Conservation (phyloP, 2,888 invertebrate species). For the Agapetus fuscipes region DNA sequence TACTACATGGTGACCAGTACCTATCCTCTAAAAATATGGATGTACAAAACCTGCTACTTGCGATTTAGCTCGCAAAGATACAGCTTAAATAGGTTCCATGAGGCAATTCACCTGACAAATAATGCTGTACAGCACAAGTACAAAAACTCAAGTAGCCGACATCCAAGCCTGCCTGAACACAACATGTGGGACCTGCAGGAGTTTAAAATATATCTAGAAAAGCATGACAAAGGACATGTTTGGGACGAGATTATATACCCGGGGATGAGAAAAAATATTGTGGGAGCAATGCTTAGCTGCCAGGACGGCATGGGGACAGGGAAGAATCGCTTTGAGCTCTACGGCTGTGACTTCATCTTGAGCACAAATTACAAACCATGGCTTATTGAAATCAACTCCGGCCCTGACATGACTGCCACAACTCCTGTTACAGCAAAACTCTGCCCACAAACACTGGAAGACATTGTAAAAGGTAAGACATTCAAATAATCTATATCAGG, state of each 20-base stretch:
- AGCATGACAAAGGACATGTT: constrained; percentile 47
- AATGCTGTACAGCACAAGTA: constrained; percentile 79
- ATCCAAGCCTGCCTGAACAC: constrained; percentile 56
- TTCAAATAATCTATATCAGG: background rate
- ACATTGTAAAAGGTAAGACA: constrained; percentile 70
- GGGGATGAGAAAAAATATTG: constrained; percentile 74
- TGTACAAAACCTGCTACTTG: constrained; percentile 76
- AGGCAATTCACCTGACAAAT: constrained; percentile 80
- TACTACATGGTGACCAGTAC: constrained; percentile 79
- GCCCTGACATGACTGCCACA: constrained; percentile 72
- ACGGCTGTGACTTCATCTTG: constrained; percentile 88
- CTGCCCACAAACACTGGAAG: constrained; percentile 71
- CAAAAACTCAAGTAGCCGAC: constrained; percentile 39
- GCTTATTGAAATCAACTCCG: constrained; percentile 88
- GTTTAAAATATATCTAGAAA: constrained; percentile 54
- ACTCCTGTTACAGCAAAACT: constrained; percentile 76
- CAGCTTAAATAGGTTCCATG: constrained; percentile 66
- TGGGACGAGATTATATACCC: constrained; percentile 72
- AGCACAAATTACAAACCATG: constrained; percentile 78
- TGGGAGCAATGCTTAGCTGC: constrained; percentile 69
- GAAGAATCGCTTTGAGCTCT: constrained; percentile 76
- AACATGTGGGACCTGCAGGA: constrained; percentile 80
- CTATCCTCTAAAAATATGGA: constrained; percentile 72
- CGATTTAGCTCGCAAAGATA: constrained; percentile 81
- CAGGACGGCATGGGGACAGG: constrained; percentile 60